These are phyloP conservation scores for Oscheius sp. DNA, from an alignment of 2,888 invertebrate species.

Conservation along the genomic window DNA sequence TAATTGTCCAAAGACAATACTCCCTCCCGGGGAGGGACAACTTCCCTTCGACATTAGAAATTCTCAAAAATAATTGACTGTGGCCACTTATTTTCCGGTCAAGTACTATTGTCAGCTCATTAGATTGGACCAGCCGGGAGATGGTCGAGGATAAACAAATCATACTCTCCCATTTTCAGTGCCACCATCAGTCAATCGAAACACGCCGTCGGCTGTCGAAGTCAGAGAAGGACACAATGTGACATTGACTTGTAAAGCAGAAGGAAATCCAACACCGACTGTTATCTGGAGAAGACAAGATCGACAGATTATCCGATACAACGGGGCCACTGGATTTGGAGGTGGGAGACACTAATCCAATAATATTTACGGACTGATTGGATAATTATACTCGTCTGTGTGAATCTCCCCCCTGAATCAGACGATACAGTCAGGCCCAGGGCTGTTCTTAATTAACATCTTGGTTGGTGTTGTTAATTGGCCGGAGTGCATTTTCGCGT, in stretches of 20 bases:
- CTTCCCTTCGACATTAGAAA: too few relatives aligned
- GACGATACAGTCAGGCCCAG: too few relatives aligned
- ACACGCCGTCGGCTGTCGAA: slow-evolving; percentile 90
- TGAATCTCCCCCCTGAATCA: too few relatives aligned
- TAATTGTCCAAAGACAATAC: neutral
- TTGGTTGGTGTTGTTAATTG: slow-evolving; percentile 27
- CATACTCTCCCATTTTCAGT: slow-evolving; percentile 78
- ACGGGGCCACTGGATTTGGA: slow-evolving; percentile 72
- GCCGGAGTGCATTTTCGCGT: slow-evolving; percentile 33
- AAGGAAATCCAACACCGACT: slow-evolving; percentile 70
- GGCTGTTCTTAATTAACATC: slow-evolving; percentile 1
- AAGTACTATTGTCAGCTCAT: slow-evolving; percentile 18
- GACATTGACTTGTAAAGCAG: slow-evolving; percentile 70
- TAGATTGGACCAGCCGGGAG: neutral
- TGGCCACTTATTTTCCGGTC: slow-evolving; percentile 3
- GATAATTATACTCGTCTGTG: neutral
- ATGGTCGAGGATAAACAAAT: neutral
- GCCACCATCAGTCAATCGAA: slow-evolving; percentile 91
- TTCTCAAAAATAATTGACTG: neutral
- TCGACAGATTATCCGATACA: slow-evolving; percentile 71
- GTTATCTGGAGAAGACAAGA: slow-evolving; percentile 71
- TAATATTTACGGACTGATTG: slow-evolving; percentile 22
- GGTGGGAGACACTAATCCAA: slow-evolving; percentile 49
- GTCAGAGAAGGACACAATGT: slow-evolving; percentile 76
- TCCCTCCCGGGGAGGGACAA: too few relatives aligned